These are phyloP conservation scores for Hyles vespertilio DNA, from an alignment of 1,140 invertebrate genomes.

Conservation along the genomic window DNA sequence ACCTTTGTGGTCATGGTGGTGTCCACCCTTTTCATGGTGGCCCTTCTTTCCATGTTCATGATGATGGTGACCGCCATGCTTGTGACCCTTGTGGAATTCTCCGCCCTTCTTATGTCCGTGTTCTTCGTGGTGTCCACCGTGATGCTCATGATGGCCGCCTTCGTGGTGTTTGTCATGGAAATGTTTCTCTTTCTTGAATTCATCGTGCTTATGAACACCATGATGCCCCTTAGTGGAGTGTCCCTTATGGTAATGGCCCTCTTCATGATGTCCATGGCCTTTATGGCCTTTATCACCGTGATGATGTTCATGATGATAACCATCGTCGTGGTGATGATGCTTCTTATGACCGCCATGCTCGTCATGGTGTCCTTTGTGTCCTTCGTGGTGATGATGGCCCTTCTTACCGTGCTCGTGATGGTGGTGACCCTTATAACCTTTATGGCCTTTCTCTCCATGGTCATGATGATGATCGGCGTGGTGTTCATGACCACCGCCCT, in stretches of 20 bases:
- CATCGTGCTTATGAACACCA: constrained; percentile 84
- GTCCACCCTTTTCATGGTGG: constrained; percentile 80
- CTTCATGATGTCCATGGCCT: constrained; percentile 77
- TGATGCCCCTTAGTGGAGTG: constrained; percentile 86
- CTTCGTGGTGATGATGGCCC: constrained; percentile 83
- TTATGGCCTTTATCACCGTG: constrained; percentile 81
- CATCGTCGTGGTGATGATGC: constrained; percentile 83
- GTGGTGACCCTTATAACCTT: constrained; percentile 79
- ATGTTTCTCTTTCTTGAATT: constrained; percentile 77
- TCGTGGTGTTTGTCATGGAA: constrained; percentile 87
- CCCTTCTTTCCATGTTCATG: constrained; percentile 83
- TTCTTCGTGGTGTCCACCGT: constrained; percentile 80
- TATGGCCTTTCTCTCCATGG: constrained; percentile 75
- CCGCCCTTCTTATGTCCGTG: constrained; percentile 82
- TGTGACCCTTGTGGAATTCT: constrained; percentile 80
- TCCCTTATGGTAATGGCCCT: constrained; percentile 83
- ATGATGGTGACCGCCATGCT: constrained; percentile 80
- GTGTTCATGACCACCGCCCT: constrained; percentile 74
- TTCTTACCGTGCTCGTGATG: constrained; percentile 82
- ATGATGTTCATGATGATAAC: constrained; percentile 84
- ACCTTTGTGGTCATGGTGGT: constrained; percentile 63
- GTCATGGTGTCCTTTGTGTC: constrained; percentile 81
- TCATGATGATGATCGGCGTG: constrained; percentile 70
- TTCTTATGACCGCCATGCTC: constrained; percentile 86
- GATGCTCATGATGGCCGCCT: constrained; percentile 80